Conservation (phyloP, 2,113 vertebrate genomes). For the Natator depressus region DNA sequence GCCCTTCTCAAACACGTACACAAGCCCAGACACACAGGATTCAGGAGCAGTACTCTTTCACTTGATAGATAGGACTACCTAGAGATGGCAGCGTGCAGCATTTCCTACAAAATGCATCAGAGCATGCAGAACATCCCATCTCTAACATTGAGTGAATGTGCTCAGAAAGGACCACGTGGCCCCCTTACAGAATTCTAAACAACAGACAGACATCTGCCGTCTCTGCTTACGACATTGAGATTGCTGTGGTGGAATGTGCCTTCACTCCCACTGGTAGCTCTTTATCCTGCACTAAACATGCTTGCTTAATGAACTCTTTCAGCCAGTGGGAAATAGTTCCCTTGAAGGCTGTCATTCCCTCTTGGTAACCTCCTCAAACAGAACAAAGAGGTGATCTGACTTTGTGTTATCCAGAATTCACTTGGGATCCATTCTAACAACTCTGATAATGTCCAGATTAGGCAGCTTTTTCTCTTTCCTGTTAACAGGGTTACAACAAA, state of each 20-base stretch:
- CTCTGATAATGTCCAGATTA: slow-evolving; percentile 73
- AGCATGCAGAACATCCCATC: background rate
- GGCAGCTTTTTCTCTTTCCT: slow-evolving; percentile 72
- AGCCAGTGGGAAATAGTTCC: slow-evolving; percentile 75
- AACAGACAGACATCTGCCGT: slow-evolving; percentile 60
- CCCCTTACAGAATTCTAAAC: slow-evolving; percentile 52
- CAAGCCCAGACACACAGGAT: background rate
- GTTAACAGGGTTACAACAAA: slow-evolving; percentile 72
- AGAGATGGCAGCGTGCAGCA: background rate
- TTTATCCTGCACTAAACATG: slow-evolving; percentile 77
- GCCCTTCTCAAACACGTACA: background rate
- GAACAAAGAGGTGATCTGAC: slow-evolving; percentile 76
- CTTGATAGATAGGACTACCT: background rate
- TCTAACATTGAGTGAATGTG: background rate
- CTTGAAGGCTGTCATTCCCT: slow-evolving; percentile 78
- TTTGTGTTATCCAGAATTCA: slow-evolving; percentile 75
- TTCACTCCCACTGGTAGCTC: slow-evolving; percentile 57
- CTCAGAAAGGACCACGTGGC: background rate
- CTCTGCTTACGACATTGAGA: background rate
- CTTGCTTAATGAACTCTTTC: slow-evolving; percentile 75
- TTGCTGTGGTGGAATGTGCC: slow-evolving; percentile 37
- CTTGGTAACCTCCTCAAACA: slow-evolving; percentile 66
- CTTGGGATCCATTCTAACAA: slow-evolving; percentile 78
- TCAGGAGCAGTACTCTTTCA: background rate
- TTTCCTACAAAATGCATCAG: background rate